Conservation (phyloP, 2,888 invertebrate species). For the Temnothorax ravouxi region DNA sequence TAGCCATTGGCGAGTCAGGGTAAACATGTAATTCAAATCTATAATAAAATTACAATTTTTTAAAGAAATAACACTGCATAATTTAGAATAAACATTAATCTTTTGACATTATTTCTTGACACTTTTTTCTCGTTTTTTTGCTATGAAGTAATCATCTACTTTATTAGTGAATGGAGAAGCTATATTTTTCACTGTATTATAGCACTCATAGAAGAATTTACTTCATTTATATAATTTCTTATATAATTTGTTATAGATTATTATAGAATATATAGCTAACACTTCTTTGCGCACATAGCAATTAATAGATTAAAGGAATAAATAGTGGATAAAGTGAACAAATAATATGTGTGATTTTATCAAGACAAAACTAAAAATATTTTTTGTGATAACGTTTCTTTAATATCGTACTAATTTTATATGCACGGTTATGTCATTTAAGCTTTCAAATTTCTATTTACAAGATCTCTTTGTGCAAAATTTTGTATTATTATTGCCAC, state of each 20-base stretch:
- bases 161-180: background rate
- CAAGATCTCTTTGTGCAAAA: background rate
- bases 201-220: background rate
- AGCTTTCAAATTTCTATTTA: background rate
- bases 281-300: background rate
- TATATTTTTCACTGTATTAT: background rate
- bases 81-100: background rate
- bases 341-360: background rate
- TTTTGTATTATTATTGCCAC: background rate
- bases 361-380: background rate
- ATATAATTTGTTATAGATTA: background rate
- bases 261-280: background rate
- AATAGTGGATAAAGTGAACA: background rate
- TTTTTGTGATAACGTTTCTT: background rate
- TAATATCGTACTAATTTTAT: background rate
- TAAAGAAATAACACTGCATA: background rate
- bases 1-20: slow-evolving; percentile 63
- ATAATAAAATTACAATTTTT: background rate
- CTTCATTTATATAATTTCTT: background rate
- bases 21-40: slow-evolving; percentile 67
- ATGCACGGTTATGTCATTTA: background rate
- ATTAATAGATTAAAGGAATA: background rate
- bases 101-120: background rate
- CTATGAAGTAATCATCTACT: background rate
- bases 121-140: background rate